Evolutionary conservation across 2,797 vertebrate species (phyloP), one percentile per base, ranked within the genome.

Genomic region (Bradypus variegatus): DNA sequence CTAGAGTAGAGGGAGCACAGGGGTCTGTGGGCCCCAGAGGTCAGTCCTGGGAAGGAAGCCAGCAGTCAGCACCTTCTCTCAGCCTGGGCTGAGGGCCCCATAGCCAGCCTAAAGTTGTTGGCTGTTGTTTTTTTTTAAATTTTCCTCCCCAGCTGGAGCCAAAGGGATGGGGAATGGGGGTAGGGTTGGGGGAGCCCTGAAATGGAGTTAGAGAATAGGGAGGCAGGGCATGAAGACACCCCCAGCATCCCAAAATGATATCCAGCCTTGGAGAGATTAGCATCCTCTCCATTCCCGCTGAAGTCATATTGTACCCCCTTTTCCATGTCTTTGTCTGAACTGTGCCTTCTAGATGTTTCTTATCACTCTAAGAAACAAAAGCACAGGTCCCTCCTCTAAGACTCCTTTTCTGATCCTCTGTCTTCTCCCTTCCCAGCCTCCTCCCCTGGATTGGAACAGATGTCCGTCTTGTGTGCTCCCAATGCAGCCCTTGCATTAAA

Each of bases 251-350:
- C 50, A 18, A 60, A 73, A 65, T 55, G 55, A 36, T 11, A 48
- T 33, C 67, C 29, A 23, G 65, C 2, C 55, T 73, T 55, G n/a
- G 55, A n/a, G 6, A 18, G 55, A 38, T 45, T 9, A 64, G 45
- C 31, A 31, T 19, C 53, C 48, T 69, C 50, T 50, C 50, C 38
- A 60, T 69, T 8, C 18, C 50, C 55, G 41, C 41, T 21, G 25
- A 64, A 19, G 15, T 58, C 55, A 41, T 45, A 10, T 4, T 1
- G 10, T 9, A 41, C 41, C n/a, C 21, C 27, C 1, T 1, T 0
- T 31, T 23, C 38, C 76, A 67, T 31, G 64, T 31, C 69, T 29
- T 4, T 50, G 19, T n/a, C 29, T 25, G 16, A 27, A 5, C 16
- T 6, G 1, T 48, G 65, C 19, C n/a, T 21, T 69, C 33, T 41